These are phyloP conservation scores for Podocnemis expansa DNA, from an alignment of 2,113 vertebrate species.

Conservation along the genomic window DNA sequence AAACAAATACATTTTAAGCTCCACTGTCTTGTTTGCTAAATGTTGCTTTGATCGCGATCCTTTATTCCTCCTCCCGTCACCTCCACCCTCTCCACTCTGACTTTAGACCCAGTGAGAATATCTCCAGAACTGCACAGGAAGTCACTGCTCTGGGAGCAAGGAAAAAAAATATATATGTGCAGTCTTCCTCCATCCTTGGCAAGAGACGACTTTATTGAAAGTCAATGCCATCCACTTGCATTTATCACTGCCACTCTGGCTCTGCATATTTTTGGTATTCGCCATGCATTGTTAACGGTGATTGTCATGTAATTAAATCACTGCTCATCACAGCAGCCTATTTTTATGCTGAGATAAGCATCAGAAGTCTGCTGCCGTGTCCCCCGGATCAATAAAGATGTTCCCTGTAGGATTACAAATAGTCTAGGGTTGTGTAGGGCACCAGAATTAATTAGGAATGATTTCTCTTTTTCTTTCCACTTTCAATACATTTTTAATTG, in stretches of 20 bases:
- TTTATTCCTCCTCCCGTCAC: background rate
- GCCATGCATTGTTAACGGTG: constrained; percentile 90
- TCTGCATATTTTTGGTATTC: constrained; percentile 86
- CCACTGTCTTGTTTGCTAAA: constrained; percentile 22
- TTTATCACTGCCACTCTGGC: constrained; percentile 91
- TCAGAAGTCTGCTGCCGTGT: constrained; percentile 84
- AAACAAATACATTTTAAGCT: background rate
- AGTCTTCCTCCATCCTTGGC: constrained; percentile 39
- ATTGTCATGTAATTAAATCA: constrained; percentile 99
- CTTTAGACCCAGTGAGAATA: background rate
- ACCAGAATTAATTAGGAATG: constrained; percentile 93
- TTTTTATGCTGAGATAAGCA: constrained; percentile 95
- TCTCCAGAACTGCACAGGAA: background rate
- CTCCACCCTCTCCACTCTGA: background rate
- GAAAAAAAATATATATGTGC: background rate
- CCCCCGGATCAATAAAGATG: constrained; percentile 93
- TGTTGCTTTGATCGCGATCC: constrained; percentile 45
- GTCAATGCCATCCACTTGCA: constrained; percentile 81
- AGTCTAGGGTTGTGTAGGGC: constrained; percentile 87
- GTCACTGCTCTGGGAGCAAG: background rate
- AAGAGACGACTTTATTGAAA: constrained; percentile 71
- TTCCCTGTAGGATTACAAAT: constrained; percentile 91
- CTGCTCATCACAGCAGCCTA: constrained; percentile 90
- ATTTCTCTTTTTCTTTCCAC: constrained; percentile 86
- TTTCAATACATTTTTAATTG: constrained; percentile 86